Evolutionary conservation across 37 sponge, comb jelly and placozoan genomes (phyloP), one percentile per base, ranked within the genome.

Genomic region (Geodia barretti): DNA sequence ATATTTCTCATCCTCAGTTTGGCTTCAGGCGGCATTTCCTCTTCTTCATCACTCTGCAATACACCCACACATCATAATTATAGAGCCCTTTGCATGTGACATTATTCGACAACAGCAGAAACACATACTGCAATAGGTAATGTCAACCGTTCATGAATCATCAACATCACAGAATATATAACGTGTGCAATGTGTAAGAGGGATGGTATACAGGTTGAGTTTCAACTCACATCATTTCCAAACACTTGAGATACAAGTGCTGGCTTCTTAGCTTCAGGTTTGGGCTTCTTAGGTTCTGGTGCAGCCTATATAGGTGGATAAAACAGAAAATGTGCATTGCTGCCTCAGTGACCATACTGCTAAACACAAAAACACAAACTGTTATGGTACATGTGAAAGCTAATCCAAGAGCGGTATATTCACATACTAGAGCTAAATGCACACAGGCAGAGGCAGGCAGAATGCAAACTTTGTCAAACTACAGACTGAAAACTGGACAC

Each of bases 31-130:
- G 92, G 92, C 92, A 92, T 92, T 34, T 92, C 90, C 39, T 92
- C 92, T 26, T 91, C 91, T 20, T 92, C 92, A 1, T 91, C 91
- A 76, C 91, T 91, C 91, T 91, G n/a, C n/a, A n/a, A 47, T 47
- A 47, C 54, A 47, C 54, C 7, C 7, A 47, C 54, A 47, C 7
- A 47, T 47, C 54, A 47, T 14, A 47, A 14, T 47, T 17, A 47
- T 47, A 47, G 14, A 17, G 54, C 14, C 7, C 54, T 17, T 14
- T 17, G 54, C 14, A 47, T 7, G 54, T 47, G 7, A 47, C 54
- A 47, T 47, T 47, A 47, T 47, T 47, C 11, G 11, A 47, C 54
- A 47, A 17, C 7, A 14, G 54, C 14, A 47, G 54, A 14, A 17
- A 47, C 54, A 47, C 54, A 47, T 47, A 47, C 7, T 47, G 11